Base-by-base conservation (phyloP, 2,888 invertebrate genomes). In the Himalopsyche kuldschensis region DNA sequence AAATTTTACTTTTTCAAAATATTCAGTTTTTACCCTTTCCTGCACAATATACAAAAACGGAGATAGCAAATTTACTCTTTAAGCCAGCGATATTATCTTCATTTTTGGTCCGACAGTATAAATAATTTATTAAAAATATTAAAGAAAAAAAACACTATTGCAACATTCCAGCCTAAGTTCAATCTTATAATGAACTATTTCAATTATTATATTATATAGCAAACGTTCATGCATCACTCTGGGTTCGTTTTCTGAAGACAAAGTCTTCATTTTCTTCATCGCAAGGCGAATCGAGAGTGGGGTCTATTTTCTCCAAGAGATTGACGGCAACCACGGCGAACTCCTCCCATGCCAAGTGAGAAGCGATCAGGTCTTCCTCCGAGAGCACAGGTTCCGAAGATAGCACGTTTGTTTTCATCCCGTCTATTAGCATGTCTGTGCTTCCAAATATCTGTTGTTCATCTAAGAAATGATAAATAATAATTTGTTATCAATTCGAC, bases 321-420 rank as follows among this genome's bases (percentile, higher is more conserved):
- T 96, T 95, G 63, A 95, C 94, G 0, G 95, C 96, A 0, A 96
- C 95, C 24, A 93, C 92, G 1, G 95, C 94, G 87, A 96, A 94
- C 87, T 95, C 95, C 89, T 96, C 96, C 96, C 96, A 96, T 15
- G 93, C 89, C 69, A 81, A 63, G 75, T 35, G 87, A 88, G 87
- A 78, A 3, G 83, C 32, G 11, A 83, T 20, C 0, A 83, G 47
- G 17, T 82, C 84, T 55, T 85, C 84, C 32, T 82, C 82, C 1
- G 90, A 90, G 17, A 92, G 90, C 8, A 90, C 87, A 27, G 87
- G 87, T 78, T 91, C 91, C 0, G 91, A 89, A 0, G 87, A 89
- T 77, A 92, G 90, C 0, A 88, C 88, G 75, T 92, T 92, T 82
- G 90, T 90, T 35, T 87, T 27, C n/a, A 90, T 90, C 3, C 90